Base-by-base conservation (phyloP, 2,797 vertebrate species). In the Neostethus bicornis region DNA sequence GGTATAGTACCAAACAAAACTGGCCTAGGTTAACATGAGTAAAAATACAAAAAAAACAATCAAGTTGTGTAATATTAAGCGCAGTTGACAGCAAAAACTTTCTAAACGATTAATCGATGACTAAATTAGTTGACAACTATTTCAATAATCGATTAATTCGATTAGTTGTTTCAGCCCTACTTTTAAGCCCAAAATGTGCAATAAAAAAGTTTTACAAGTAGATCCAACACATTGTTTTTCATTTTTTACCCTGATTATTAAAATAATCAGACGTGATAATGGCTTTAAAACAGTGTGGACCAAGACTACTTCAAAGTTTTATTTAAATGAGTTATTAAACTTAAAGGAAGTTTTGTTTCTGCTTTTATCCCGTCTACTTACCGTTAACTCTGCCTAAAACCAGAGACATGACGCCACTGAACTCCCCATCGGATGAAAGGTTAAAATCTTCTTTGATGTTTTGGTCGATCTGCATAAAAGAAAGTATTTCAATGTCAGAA, bases 381-480 rank as follows among this genome's bases (percentile, higher is more conserved):
- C 96, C 92, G 21, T 79, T 84, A 77, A 95, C 89, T 84, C 89
- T 93, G 37, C 96, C 96, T 72, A 98, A 70, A 37, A 90, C 75
- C 24, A 98, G 88, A 8, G 91, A 94, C 74, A 91, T 95, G 77
- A 96, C 75, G 62, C 92, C 91, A 63, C 92, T 94, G 84, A 97
- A 94, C 62, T 96, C 93, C 52, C 79, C 89, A 3, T 93, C 92
- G 24, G 93, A 93, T 11, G 93, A 91, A 34, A 97, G 80, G 71
- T 92, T 89, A 74, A 95, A 94, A 57, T 94, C 92, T 65, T 94
- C 92, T 80, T 72, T 89, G 54, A 77, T 25, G 26, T 90, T 89
- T 38, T 93, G 89, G 49, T 98, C 93, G 66, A 97, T 79, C 96
- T 98, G 75, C 23, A 85, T 63, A 17, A 50, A 28, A 7, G 52